Evolutionary conservation across 2,888 invertebrate genomes (phyloP).

Genomic region (Zygothrica quintamaculata): DNA sequence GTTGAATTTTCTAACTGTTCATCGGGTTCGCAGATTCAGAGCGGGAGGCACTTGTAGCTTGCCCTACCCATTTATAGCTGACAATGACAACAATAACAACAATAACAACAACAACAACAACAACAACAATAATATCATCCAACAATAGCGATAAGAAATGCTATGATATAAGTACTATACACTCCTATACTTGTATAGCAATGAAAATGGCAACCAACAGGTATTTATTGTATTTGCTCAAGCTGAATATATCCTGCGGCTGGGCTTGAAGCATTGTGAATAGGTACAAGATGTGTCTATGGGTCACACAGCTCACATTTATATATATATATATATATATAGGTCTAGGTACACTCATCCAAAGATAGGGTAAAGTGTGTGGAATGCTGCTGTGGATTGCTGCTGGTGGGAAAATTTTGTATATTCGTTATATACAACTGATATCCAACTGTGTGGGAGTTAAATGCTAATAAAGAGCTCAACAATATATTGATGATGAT

Average conservation of each 20-base stretch:
- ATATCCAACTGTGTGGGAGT: conserved; percentile 62
- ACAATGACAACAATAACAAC: conserved; percentile 57
- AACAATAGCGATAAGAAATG: conserved; percentile 57
- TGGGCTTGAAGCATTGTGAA: conserved; percentile 75
- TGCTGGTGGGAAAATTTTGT: conserved; percentile 66
- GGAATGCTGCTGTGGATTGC: too few species aligned
- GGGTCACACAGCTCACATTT: conserved; percentile 25
- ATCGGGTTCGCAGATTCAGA: conserved; percentile 27
- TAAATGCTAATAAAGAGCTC: conserved; percentile 56
- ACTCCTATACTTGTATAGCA: conserved; percentile 28
- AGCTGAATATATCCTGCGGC: conserved; percentile 77
- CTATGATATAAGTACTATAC: conserved; percentile 45
- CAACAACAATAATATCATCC: conserved; percentile 56
- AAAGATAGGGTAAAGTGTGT: conserved; percentile 10
- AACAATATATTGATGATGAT: too few species aligned
- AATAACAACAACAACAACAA: conserved; percentile 26
- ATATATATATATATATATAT: background rate
- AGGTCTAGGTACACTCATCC: background rate
- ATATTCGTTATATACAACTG: conserved; percentile 51
- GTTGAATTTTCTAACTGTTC: conserved; percentile 55
- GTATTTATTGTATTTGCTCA: conserved; percentile 79
- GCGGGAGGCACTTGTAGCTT: conserved; percentile 64
- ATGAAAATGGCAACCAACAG: conserved; percentile 65
- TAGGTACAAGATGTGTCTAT: conserved; percentile 49
- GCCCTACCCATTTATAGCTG: conserved; percentile 45